A percentile compares a stretch with the other conserved stretches of the same genome.
Evolutionary conservation across 2,888 invertebrate genomes (phyloP).

Genomic region (Phalera bucephala): DNA sequence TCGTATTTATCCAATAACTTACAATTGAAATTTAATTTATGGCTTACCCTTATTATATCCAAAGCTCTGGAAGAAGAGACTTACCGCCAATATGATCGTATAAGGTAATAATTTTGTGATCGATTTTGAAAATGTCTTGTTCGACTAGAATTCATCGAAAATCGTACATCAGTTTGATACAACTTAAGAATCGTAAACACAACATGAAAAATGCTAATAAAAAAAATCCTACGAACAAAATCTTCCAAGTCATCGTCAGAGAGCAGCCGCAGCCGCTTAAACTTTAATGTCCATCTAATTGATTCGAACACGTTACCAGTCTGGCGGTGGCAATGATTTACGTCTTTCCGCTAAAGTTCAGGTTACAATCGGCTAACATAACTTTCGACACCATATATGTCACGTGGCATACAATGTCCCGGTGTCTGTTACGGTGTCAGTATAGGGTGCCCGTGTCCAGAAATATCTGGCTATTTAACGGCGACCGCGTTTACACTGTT

Average conservation of each 20-base stretch:
- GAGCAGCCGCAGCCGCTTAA: background rate
- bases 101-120: no score
- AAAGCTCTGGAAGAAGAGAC: no score
- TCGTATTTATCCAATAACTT: no score
- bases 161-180: no score
- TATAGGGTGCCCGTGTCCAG: conserved; percentile 60
- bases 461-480: conserved; percentile 69
- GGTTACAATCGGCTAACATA: conserved; percentile 49
- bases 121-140: no score
- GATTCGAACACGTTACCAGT: conserved; percentile 26
- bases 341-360: conserved; percentile 36
- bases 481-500: conserved; percentile 47
- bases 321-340: conserved; percentile 35
- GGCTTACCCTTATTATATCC: no score
- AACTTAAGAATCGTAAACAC: no score
- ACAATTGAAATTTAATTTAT: no score
- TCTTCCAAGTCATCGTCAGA: background rate
- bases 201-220: no score
- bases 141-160: no score
- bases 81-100: no score
- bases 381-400: conserved; percentile 69
- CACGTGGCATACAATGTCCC: conserved; percentile 49
- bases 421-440: conserved; percentile 61
- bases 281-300: conserved; percentile 10
- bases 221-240: background rate